Evolutionary conservation across 2,888 invertebrate species (phyloP).

Genomic region (Trisateles emortualis): DNA sequence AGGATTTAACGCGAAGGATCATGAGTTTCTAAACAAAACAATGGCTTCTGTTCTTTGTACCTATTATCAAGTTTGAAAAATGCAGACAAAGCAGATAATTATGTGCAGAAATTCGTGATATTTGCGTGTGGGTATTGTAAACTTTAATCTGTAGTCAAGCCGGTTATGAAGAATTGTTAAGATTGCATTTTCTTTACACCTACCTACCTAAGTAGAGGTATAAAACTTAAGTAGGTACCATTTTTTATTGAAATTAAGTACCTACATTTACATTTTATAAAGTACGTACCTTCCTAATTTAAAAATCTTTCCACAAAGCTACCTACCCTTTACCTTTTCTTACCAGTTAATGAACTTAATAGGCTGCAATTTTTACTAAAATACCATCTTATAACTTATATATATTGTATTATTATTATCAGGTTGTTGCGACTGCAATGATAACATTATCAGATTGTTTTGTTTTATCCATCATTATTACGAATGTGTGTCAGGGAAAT

Average conservation of each 20-base stretch:
- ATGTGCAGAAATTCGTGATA: not conserved
- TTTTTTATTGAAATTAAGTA: too few species aligned
- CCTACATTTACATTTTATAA: too few species aligned
- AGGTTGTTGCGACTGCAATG: not conserved
- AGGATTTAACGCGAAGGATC: conserved; percentile 45
- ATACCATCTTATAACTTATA: not conserved
- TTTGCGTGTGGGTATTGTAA: not conserved
- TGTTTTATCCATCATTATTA: not conserved
- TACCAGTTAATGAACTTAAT: too few species aligned
- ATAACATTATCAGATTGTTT: conserved; percentile 8
- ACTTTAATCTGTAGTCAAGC: not conserved
- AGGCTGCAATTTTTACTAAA: not conserved
- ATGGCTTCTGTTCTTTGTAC: conserved; percentile 18
- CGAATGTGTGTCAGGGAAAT: not conserved
- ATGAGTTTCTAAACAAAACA: conserved; percentile 36
- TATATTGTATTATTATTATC: not conserved
- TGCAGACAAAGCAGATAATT: not conserved
- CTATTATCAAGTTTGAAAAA: not conserved
- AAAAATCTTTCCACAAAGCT: too few species aligned
- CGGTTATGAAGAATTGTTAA: not conserved
- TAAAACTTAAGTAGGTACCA: too few species aligned
- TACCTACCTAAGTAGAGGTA: too few species aligned
- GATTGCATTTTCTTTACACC: not conserved
- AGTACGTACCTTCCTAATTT: too few species aligned
- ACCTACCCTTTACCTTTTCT: too few species aligned